A percentile compares a stretch with the other conserved stretches of the same genome.
phyloP scores from a whole-genome alignment of 2,888 invertebrate species.

The Apamea sordens region DNA sequence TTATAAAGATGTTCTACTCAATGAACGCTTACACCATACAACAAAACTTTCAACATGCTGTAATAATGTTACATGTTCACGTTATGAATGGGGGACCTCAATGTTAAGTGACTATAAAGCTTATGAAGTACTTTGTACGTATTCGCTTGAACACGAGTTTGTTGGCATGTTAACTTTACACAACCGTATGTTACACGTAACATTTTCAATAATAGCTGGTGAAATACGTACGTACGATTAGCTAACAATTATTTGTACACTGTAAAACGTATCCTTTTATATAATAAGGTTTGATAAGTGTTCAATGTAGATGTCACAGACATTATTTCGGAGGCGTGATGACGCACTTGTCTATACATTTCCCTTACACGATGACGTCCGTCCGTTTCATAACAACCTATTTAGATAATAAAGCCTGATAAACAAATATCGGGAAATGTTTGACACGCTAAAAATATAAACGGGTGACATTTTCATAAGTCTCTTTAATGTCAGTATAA shows the following conservation, averaged over 20 bases:
- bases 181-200: conserved; percentile 31
- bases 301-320: conserved; percentile 66
- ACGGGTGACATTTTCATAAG: conserved; percentile 72
- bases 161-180: conserved; percentile 12
- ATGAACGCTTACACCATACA: conserved; percentile 23
- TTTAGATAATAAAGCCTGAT: conserved; percentile 82
- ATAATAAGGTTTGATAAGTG: conserved; percentile 50
- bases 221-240: conserved; percentile 49
- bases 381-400: conserved; percentile 80
- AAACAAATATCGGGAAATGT: conserved; percentile 75
- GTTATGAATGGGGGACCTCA: conserved; percentile 36
- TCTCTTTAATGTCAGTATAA: conserved; percentile 69
- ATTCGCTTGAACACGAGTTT: neutral
- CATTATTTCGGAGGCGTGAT: conserved; percentile 75
- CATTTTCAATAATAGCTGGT: conserved; percentile 21
- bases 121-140: conserved; percentile 9
- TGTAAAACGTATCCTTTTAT: conserved; percentile 57
- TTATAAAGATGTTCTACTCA: conserved; percentile 26
- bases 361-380: conserved; percentile 79
- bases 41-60: conserved; percentile 30
- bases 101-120: conserved; percentile 34
- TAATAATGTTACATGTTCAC: conserved; percentile 38
- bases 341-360: conserved; percentile 78
- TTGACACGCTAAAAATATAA: conserved; percentile 74
- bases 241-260: conserved; percentile 56